These are phyloP conservation scores for Pelobates cultripes DNA, from an alignment of 2,797 vertebrate species.

Conservation along the genomic window DNA sequence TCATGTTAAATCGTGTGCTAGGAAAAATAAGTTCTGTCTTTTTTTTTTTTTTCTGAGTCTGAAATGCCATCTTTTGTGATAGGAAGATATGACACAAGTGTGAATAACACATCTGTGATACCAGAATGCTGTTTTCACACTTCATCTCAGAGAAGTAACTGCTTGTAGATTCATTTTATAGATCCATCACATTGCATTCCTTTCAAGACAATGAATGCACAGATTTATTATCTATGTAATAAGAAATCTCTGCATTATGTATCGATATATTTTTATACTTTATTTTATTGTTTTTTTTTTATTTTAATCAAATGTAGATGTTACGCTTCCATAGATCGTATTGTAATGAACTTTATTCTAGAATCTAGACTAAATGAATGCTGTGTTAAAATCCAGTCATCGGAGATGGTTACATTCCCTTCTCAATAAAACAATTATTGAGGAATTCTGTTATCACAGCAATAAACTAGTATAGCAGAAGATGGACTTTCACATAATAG, in stretches of 20 bases:
- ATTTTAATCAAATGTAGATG: neutral
- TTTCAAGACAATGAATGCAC: slow-evolving; percentile 19
- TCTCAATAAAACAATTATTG: slow-evolving; percentile 37
- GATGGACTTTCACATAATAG: slow-evolving; percentile 38
- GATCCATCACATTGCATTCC: slow-evolving; percentile 2
- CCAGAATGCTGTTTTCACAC: slow-evolving; percentile 61
- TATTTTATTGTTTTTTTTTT: neutral
- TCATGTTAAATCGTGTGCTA: slow-evolving; percentile 54
- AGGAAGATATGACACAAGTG: slow-evolving; percentile 55
- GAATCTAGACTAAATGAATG: no score
- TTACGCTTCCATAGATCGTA: neutral
- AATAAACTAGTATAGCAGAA: slow-evolving; percentile 47
- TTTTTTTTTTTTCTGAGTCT: slow-evolving; percentile 62
- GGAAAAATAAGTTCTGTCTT: slow-evolving; percentile 55
- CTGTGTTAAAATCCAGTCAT: neutral
- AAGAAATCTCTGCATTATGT: neutral
- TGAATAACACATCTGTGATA: slow-evolving; percentile 58
- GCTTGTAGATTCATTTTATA: slow-evolving; percentile 60
- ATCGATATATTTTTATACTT: neutral
- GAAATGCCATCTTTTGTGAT: slow-evolving; percentile 55
- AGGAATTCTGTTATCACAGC: slow-evolving; percentile 30
- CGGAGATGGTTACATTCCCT: slow-evolving; percentile 6
- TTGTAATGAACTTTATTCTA: neutral
- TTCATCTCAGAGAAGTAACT: slow-evolving; percentile 65
- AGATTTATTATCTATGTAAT: neutral